Conservation (phyloP, 1,140 invertebrate genomes). For the Forficula auricularia region DNA sequence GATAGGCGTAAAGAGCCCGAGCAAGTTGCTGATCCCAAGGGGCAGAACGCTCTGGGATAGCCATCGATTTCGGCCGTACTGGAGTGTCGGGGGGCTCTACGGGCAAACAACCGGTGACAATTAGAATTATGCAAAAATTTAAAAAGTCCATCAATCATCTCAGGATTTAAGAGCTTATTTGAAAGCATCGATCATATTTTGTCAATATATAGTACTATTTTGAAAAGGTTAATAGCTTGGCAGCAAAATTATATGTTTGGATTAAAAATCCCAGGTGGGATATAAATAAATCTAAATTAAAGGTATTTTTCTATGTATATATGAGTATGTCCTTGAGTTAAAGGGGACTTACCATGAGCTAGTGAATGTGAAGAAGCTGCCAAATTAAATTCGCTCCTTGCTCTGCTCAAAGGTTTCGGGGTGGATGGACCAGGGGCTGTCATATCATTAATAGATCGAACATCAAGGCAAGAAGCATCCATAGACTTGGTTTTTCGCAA, state of each 20-base stretch:
- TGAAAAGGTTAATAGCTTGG: too few species aligned
- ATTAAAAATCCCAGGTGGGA: too few species aligned
- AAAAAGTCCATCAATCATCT: not conserved
- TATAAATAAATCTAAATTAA: too few species aligned
- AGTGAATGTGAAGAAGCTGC: slow-evolving; percentile 43
- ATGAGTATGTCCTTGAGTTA: too few species aligned
- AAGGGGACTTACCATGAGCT: slow-evolving; percentile 33
- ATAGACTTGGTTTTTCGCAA: slow-evolving; percentile 71
- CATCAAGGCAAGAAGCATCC: slow-evolving; percentile 68
- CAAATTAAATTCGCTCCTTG: slow-evolving; percentile 73
- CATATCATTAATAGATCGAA: slow-evolving; percentile 46
- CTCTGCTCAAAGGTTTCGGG: slow-evolving; percentile 43
- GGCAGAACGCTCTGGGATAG: slow-evolving; percentile 33
- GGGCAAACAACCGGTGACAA: not conserved
- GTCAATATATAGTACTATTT: too few species aligned
- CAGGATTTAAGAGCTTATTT: not conserved
- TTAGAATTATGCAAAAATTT: not conserved
- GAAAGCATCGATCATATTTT: too few species aligned
- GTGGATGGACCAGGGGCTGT: slow-evolving; percentile 23
- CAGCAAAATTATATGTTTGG: too few species aligned
- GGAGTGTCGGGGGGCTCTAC: slow-evolving; percentile 34
- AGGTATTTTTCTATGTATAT: too few species aligned
- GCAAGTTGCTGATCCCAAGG: slow-evolving; percentile 41
- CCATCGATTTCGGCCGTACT: slow-evolving; percentile 50
- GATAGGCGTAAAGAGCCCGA: slow-evolving; percentile 71